These are phyloP conservation scores for Drosophila quadrilineata DNA, from an alignment of 1,140 invertebrate species.

Conservation along the genomic window DNA sequence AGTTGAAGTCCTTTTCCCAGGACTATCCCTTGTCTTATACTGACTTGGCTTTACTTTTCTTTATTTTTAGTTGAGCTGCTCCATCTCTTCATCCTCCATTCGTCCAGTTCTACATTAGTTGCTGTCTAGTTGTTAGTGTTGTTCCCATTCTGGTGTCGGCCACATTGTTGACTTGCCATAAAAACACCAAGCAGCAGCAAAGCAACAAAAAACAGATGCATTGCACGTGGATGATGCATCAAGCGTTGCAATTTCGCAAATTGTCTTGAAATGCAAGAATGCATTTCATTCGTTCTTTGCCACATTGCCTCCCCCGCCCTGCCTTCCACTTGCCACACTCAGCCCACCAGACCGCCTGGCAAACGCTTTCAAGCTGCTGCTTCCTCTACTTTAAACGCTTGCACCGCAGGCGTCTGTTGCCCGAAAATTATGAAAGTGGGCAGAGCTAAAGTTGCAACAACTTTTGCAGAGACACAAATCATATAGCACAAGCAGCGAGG, in stretches of 20 bases:
- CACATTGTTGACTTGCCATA: conserved; percentile 70
- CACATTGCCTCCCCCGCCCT: background rate
- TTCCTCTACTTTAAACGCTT: no score
- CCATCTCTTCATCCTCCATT: conserved; percentile 1
- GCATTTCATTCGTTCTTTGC: conserved; percentile 61
- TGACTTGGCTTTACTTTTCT: conserved; percentile 17
- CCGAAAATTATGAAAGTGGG: conserved; percentile 38
- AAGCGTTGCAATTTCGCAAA: conserved; percentile 74
- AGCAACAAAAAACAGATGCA: conserved; percentile 43
- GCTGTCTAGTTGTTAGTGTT: conserved; percentile 1
- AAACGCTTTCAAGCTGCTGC: no score
- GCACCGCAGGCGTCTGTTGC: conserved; percentile 19
- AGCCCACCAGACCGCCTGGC: no score
- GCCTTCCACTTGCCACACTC: background rate
- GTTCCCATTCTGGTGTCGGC: conserved; percentile 17
- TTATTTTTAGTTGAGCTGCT: conserved; percentile 11
- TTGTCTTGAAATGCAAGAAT: conserved; percentile 74
- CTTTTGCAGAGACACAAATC: conserved; percentile 35
- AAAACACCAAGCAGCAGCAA: conserved; percentile 42
- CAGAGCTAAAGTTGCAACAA: no score
- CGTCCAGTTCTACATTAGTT: conserved; percentile 17
- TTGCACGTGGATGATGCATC: conserved; percentile 72
- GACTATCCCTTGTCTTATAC: background rate
- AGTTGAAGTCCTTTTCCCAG: conserved; percentile 23
- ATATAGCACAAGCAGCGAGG: conserved; percentile 22